These are phyloP conservation scores for Limnephilus marmoratus DNA, from an alignment of 2,888 invertebrate genomes.

Conservation along the genomic window DNA sequence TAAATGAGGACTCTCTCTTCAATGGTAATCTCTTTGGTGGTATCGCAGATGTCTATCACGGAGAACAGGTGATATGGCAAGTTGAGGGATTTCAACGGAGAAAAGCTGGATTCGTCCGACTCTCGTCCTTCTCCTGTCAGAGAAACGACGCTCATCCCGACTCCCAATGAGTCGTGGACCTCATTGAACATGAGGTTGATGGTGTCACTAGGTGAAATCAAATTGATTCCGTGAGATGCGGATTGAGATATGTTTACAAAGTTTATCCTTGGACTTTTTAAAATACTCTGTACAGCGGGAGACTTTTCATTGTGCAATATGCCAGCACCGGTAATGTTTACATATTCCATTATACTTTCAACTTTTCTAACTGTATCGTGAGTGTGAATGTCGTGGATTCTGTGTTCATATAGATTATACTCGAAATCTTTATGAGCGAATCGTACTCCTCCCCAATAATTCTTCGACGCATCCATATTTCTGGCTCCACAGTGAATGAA, in stretches of 20 bases:
- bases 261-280: conserved; percentile 88
- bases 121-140: conserved; percentile 95
- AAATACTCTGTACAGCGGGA: conserved; percentile 93
- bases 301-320: conserved; percentile 96
- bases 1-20: conserved; percentile 94
- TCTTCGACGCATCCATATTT: conserved; percentile 80
- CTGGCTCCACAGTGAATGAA: conserved; percentile 93
- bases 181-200: conserved; percentile 86
- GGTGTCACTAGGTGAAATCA: conserved; percentile 91
- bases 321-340: conserved; percentile 94
- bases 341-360: conserved; percentile 87
- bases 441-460: conserved; percentile 98
- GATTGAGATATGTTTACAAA: conserved; percentile 90
- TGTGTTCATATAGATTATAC: conserved; percentile 87
- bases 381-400: conserved; percentile 88
- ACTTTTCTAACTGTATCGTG: conserved; percentile 83
- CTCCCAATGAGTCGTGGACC: conserved; percentile 89
- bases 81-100: conserved; percentile 87
- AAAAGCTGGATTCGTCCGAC: conserved; percentile 91
- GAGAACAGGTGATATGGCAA: conserved; percentile 96
- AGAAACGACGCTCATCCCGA: conserved; percentile 92
- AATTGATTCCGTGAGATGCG: conserved; percentile 94
- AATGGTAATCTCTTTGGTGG: conserved; percentile 92
- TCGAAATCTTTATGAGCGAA: conserved; percentile 95
- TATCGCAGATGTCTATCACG: conserved; percentile 96